A percentile compares a stretch with the other conserved stretches of the same genome.
phyloP scores from a whole-genome alignment of 1,140 invertebrate genomes.

The Drosophila albomicans region DNA sequence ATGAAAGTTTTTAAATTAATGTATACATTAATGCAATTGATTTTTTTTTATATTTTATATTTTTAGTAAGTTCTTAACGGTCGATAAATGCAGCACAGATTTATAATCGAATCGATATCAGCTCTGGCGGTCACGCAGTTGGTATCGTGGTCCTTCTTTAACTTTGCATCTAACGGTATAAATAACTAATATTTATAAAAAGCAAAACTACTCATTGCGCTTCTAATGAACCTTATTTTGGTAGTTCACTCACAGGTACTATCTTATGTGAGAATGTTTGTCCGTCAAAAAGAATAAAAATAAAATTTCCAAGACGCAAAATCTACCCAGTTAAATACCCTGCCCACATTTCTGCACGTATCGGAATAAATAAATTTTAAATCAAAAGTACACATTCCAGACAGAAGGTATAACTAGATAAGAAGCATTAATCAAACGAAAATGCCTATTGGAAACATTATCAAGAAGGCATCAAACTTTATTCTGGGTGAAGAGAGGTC shows the following conservation, averaged over 20 bases:
- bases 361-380: conserved; percentile 14
- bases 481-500: conserved; percentile 89
- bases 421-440: conserved; percentile 40
- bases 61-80: too few species aligned
- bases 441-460: conserved; percentile 91
- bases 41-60: neutral
- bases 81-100: too few species aligned
- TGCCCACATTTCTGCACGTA: conserved; percentile 4
- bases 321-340: conserved; percentile 2
- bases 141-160: neutral
- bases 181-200: conserved; percentile 16
- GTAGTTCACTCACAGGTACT: conserved; percentile 5
- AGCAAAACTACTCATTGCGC: neutral
- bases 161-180: conserved; percentile 12
- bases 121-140: neutral
- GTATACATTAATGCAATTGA: too few species aligned
- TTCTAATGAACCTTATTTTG: neutral
- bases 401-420: neutral
- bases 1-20: too few species aligned
- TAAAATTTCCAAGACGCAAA: neutral
- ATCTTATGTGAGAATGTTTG: conserved; percentile 16
- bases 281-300: conserved; percentile 10
- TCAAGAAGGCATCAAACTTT: conserved; percentile 91
- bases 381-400: conserved; percentile 17
- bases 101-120: neutral